These are phyloP conservation scores for Drosophila lacicola DNA, from an alignment of 2,888 invertebrate species.

Conservation along the genomic window DNA sequence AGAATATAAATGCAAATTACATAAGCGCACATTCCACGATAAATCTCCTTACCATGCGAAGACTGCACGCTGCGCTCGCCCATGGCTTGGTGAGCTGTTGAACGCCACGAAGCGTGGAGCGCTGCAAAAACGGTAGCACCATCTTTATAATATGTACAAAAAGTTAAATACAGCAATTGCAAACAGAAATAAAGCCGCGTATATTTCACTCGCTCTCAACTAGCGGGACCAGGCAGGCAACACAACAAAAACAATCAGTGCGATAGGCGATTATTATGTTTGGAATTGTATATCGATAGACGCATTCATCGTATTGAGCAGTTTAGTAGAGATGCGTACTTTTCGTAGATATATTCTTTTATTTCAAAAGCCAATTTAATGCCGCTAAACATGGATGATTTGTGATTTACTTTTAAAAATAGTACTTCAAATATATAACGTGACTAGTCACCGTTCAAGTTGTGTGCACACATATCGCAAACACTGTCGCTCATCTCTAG, in stretches of 20 bases:
- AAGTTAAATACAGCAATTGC: conserved; percentile 35
- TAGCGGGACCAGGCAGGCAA: conserved; percentile 38
- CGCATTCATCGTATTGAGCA: background rate
- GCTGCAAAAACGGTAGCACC: conserved; percentile 78
- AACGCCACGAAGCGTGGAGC: conserved; percentile 72
- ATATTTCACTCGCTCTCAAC: conserved; percentile 43
- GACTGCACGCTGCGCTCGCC: conserved; percentile 50
- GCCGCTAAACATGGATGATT: no score
- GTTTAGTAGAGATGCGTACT: background rate
- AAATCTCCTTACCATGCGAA: conserved; percentile 76
- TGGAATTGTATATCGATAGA: conserved; percentile 32
- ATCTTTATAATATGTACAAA: conserved; percentile 56
- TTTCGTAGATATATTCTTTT: background rate
- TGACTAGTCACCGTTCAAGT: background rate
- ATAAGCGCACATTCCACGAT: conserved; percentile 56
- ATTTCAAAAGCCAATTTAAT: background rate
- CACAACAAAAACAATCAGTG: conserved; percentile 50
- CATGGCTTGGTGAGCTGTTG: conserved; percentile 78
- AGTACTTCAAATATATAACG: background rate
- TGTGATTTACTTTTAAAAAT: background rate
- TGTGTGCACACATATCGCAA: background rate
- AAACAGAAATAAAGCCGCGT: conserved; percentile 43
- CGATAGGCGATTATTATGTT: conserved; percentile 32
- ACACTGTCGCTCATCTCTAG: conserved; percentile 27
- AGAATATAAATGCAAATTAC: conserved; percentile 61